Evolutionary conservation across 2,113 vertebrate species (phyloP), one percentile per base, ranked within the genome.

Genomic region (Cephalopterus ornatus): DNA sequence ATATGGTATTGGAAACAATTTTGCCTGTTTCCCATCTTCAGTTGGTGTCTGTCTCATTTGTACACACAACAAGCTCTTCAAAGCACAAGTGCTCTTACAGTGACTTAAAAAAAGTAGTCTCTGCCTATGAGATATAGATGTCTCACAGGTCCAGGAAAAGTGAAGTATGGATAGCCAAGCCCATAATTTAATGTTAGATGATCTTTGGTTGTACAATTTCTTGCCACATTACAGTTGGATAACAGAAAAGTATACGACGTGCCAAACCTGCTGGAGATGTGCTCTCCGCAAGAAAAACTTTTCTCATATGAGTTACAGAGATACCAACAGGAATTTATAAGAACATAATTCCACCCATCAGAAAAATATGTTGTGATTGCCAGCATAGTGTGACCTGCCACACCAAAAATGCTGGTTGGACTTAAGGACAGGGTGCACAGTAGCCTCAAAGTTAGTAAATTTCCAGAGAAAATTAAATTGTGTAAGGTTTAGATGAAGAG

Each of bases 391-490:
- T 71, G 63, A 83, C 63, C 27, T 73, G 49, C 46, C 46, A 71
- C 88, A 83, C 20, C 90, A 73, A 88, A 95, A 87, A 73, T 88
- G 42, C 58, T 79, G 28, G 18, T 8, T 82, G 85, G 79, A 80
- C 42, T 56, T 44, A 63, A 77, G 28, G 62, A 74, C 62, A 59
- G 55, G 17, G 39, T 89, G 75, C 49, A 94, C 82, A 90, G 93
- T 93, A 97, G 85, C 46, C 71, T 85, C 63, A 71, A 85, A 92
- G 59, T 92, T 70, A 88, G 89, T 66, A 72, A 72, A 79, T 94
- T 93, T 88, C 53, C 50, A 91, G 58, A 85, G 66, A 94, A 93
- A 94, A 96, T 93, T 94, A 76, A 82, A 81, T 91, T 76, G 56
- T 78, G 62, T 46, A 89, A 95, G 77, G 87, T 88, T 96, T 76